These are phyloP conservation scores for Onychostruthus taczanowskii DNA, from an alignment of 2,113 vertebrate species.

Conservation along the genomic window DNA sequence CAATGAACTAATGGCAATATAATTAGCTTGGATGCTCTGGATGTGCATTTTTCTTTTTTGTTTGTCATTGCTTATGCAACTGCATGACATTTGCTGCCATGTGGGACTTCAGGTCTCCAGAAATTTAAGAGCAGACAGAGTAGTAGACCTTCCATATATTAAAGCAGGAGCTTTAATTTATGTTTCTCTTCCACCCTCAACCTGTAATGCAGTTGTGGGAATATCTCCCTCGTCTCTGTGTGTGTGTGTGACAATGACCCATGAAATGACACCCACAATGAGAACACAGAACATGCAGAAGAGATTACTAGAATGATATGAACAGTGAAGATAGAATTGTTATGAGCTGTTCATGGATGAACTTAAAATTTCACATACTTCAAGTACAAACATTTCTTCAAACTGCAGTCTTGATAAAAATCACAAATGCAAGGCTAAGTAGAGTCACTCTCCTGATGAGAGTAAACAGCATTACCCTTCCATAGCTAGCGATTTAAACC, in stretches of 20 bases:
- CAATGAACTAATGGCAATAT: not conserved
- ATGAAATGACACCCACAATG: not conserved
- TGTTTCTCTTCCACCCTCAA: not conserved
- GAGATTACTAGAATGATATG: not conserved
- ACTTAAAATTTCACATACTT: not conserved
- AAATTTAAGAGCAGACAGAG: not conserved
- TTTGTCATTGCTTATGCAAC: not conserved
- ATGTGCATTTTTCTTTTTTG: not conserved
- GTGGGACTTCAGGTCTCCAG: not conserved
- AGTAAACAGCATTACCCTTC: not conserved
- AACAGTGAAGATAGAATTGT: not conserved
- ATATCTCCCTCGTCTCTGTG: not conserved
- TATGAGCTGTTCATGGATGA: not conserved
- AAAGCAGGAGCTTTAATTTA: not conserved
- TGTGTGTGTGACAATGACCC: not conserved
- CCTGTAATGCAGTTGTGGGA: not conserved
- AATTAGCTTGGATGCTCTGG: not conserved
- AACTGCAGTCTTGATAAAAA: not conserved
- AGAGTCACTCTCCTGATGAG: not conserved
- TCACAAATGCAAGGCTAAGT: not conserved
- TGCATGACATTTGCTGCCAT: not conserved
- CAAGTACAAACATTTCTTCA: not conserved
- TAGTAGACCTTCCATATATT: not conserved
- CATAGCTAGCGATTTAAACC: not conserved
- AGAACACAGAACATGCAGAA: not conserved